Evolutionary conservation across 2,888 invertebrate species (phyloP).

Genomic region (Uloborus plumipes): DNA sequence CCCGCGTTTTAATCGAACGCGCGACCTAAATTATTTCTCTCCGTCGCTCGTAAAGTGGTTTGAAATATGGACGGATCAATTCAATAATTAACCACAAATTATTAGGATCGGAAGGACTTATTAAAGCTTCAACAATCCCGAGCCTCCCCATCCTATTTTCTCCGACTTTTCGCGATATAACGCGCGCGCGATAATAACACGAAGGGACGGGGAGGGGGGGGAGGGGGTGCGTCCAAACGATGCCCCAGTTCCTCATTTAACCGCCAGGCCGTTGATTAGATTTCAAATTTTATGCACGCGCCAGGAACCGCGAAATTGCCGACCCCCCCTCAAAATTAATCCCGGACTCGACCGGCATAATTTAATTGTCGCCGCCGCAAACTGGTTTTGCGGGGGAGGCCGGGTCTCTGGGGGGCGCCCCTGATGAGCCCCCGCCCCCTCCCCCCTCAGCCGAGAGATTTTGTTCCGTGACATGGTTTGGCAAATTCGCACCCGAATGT

Average conservation of each 20-base stretch:
- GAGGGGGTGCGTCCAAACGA: slow-evolving; percentile 33
- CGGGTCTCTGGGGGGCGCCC: slow-evolving; percentile 19
- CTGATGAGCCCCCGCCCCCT: slow-evolving; percentile 42
- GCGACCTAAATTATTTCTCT: too few relatives aligned
- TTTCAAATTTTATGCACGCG: slow-evolving; percentile 64
- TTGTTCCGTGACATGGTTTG: slow-evolving; percentile 51
- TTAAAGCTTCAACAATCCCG: too few relatives aligned
- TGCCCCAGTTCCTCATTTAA: slow-evolving; percentile 61
- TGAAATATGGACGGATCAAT: too few relatives aligned
- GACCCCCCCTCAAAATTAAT: slow-evolving; percentile 58
- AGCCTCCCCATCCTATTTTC: too few relatives aligned
- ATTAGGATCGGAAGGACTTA: too few relatives aligned
- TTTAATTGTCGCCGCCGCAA: slow-evolving; percentile 58
- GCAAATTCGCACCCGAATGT: slow-evolving; percentile 51
- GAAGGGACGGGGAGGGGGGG: slow-evolving; percentile 1
- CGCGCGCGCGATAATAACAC: too few relatives aligned
- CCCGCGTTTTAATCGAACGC: too few relatives aligned
- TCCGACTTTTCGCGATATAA: too few relatives aligned
- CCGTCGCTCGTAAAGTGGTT: too few relatives aligned
- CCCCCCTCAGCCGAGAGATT: neutral
- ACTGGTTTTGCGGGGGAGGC: slow-evolving; percentile 20
- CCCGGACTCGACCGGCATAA: slow-evolving; percentile 56
- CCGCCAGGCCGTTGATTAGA: slow-evolving; percentile 58
- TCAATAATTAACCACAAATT: too few relatives aligned
- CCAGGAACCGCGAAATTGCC: slow-evolving; percentile 51